Base-by-base conservation (phyloP, 2,113 vertebrate species). In the Larimichthys polyactis region DNA sequence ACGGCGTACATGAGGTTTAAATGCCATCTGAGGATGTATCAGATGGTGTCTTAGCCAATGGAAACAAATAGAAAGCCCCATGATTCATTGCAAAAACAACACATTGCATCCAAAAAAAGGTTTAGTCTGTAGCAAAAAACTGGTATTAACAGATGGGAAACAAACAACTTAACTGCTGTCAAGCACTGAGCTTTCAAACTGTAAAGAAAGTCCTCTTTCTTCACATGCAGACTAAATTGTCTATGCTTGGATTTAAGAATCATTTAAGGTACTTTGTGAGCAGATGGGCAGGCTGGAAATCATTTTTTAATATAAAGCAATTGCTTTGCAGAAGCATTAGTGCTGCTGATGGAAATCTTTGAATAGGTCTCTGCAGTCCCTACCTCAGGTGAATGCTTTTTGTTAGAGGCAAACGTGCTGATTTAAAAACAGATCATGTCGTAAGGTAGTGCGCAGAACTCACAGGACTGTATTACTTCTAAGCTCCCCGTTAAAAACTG, bases 51-150 rank as follows among this genome's bases (percentile, higher is more conserved):
- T 74, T 29, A 78, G 64, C 57, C 70, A 77, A 55, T 17, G 67
- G 85, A 68, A 85, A 81, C 72, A 86, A 87, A 71, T 24, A 19
- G 15, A 73, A 84, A 79, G 71, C 87, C 75, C 11, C 14, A 16
- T 55, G 74, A 79, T 81, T 58, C 79, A 73, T 2, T 49, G 44
- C 32, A 49, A 76, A 78, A 87, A 81, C 66, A 81, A 40, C 60
- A 81, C 11, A 43, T 16, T 54, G 43, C 24, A 7, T 69, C 63
- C 74, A 83, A 68, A 78, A 51, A 65, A 52, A 65, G 65, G 70
- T 62, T 74, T 78, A 57, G 55, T 60, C 68, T 54, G 43, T 12
- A 17, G 22, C 48, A 51, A 57, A 60, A n/a, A 74, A 71, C 67
- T 40, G 70, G 8, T 55, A 8, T 44, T 82, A 85, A 73, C 83